Conservation (phyloP, 2,888 invertebrate genomes). For the Lasioglossum vierecki region DNA sequence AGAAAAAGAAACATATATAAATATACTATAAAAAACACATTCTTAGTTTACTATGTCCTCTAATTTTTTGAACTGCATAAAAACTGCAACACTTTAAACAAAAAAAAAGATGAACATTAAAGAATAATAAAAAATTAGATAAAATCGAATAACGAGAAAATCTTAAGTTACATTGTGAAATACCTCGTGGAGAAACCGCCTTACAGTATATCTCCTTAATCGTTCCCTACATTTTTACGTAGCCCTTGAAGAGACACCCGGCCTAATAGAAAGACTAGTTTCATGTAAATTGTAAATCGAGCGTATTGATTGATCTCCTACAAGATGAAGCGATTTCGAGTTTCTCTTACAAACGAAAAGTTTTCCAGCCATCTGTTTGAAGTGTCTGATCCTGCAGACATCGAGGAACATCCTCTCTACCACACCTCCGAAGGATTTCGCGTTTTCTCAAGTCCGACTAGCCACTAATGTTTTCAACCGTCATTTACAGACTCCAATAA, state of each 20-base stretch:
- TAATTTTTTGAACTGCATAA: too few relatives aligned
- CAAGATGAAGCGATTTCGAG: background rate
- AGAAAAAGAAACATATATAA: too few relatives aligned
- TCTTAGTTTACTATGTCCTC: too few relatives aligned
- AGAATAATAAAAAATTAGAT: background rate
- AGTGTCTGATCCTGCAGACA: constrained; percentile 9
- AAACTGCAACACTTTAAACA: too few relatives aligned
- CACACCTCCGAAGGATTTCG: background rate
- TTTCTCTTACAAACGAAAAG: background rate
- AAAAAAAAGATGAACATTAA: background rate
- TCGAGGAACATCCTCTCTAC: background rate
- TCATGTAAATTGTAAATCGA: background rate
- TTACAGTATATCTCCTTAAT: background rate
- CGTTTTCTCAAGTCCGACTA: background rate
- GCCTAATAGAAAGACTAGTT: background rate
- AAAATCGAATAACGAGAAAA: background rate
- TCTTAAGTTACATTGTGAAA: background rate
- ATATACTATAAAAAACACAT: too few relatives aligned
- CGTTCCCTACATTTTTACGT: background rate
- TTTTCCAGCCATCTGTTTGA: background rate
- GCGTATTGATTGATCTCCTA: background rate
- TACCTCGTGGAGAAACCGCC: background rate
- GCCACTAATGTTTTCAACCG: background rate
- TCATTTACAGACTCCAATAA: background rate
- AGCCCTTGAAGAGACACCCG: background rate